Evolutionary conservation across 2,797 vertebrate genomes (phyloP).

Genomic region (Chloroceryle inda): DNA sequence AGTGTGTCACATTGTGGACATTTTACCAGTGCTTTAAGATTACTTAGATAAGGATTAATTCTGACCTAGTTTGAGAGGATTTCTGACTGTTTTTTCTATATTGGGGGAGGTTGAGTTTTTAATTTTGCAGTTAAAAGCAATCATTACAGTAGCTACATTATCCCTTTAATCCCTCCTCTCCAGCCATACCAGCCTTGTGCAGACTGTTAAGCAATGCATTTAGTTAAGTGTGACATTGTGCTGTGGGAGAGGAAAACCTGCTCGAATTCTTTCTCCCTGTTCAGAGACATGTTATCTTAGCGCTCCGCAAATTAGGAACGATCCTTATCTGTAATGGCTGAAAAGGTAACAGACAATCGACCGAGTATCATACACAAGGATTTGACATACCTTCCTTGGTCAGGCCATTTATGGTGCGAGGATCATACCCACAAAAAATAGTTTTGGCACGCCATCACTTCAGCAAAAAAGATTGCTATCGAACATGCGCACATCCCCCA

Average conservation of each 20-base stretch:
- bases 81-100: constrained; percentile 6
- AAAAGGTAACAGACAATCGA: constrained; percentile 71
- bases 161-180: constrained; percentile 57
- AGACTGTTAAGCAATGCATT: constrained; percentile 18
- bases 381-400: constrained; percentile 84
- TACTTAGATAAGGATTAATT: constrained; percentile 73
- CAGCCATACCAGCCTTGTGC: constrained; percentile 6
- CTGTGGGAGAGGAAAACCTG: constrained; percentile 15
- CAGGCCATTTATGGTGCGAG: constrained; percentile 78
- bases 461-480: constrained; percentile 77
- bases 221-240: constrained; percentile 52
- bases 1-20: constrained; percentile 30
- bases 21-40: constrained; percentile 71
- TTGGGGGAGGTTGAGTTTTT: constrained; percentile 47
- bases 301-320: constrained; percentile 35
- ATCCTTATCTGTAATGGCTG: constrained; percentile 46
- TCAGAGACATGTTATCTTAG: constrained; percentile 38
- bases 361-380: constrained; percentile 65
- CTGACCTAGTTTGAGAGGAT: constrained; percentile 78
- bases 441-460: constrained; percentile 86
- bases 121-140: constrained; percentile 73
- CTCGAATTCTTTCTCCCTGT: constrained; percentile 30
- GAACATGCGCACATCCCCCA: constrained; percentile 81
- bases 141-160: constrained; percentile 37
- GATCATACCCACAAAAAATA: constrained; percentile 80